These are phyloP conservation scores for Geotrupes spiniger DNA, from an alignment of 2,888 invertebrate species.

Conservation along the genomic window DNA sequence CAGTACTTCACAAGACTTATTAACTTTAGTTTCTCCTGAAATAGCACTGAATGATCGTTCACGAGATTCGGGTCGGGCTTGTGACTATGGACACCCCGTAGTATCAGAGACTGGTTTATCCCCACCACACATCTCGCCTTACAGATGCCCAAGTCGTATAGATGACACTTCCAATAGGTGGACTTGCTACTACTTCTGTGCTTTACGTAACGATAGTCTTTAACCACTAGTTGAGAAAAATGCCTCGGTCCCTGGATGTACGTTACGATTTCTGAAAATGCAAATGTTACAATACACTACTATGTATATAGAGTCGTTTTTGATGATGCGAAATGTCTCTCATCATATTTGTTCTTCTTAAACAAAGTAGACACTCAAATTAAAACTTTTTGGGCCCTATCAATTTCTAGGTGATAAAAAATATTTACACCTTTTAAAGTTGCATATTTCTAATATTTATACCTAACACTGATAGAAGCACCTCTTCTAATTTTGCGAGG, in stretches of 20 bases:
- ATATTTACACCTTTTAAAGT: no score
- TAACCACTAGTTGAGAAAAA: slow-evolving; percentile 39
- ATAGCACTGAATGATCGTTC: slow-evolving; percentile 15
- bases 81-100: slow-evolving; percentile 35
- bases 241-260: slow-evolving; percentile 40
- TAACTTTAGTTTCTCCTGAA: slow-evolving; percentile 13
- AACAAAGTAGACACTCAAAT: no score
- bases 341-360: no score
- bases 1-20: slow-evolving; percentile 3
- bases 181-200: slow-evolving; percentile 42
- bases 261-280: slow-evolving; percentile 39
- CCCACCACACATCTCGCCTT: slow-evolving; percentile 41
- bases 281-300: slow-evolving; percentile 8
- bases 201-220: slow-evolving; percentile 43
- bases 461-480: no score
- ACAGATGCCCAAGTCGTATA: slow-evolving; percentile 42
- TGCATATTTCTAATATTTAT: no score
- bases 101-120: slow-evolving; percentile 30
- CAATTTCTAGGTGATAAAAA: no score
- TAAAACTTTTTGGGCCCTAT: no score
- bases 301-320: no score
- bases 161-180: slow-evolving; percentile 47
- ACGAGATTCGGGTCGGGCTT: slow-evolving; percentile 17
- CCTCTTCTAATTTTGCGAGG: no score
- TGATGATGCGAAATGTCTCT: no score